These are phyloP conservation scores for Drosophila mimica DNA, from an alignment of 2,888 invertebrate species.

Conservation along the genomic window DNA sequence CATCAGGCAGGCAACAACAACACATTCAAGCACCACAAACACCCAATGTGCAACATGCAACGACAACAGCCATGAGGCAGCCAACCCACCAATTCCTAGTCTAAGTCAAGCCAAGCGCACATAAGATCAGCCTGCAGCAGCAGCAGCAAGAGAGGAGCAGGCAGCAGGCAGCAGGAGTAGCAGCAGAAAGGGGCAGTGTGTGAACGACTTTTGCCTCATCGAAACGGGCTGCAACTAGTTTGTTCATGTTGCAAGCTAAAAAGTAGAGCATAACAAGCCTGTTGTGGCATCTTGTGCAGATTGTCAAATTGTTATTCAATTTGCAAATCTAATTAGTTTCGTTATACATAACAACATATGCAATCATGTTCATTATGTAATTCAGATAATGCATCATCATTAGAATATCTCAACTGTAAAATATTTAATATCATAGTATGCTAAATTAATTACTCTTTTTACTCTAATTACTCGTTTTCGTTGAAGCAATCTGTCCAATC, in stretches of 20 bases:
- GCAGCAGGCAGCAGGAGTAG: not conserved
- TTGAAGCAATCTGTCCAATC: not conserved
- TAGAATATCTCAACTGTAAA: not conserved
- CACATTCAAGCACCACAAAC: slow-evolving; percentile 11
- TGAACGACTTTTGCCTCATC: slow-evolving; percentile 20
- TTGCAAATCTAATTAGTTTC: not conserved
- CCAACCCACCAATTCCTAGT: slow-evolving; percentile 23
- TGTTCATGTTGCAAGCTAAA: slow-evolving; percentile 14
- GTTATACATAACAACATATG: not conserved
- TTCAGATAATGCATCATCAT: not conserved
- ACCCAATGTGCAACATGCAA: slow-evolving; percentile 14
- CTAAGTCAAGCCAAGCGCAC: slow-evolving; percentile 13
- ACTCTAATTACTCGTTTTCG: too few species aligned
- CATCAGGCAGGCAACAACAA: slow-evolving; percentile 17
- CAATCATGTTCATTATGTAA: not conserved
- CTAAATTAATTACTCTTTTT: not conserved
- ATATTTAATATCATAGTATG: not conserved
- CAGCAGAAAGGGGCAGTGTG: slow-evolving; percentile 2
- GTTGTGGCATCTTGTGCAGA: slow-evolving; percentile 8
- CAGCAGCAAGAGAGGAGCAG: not conserved
- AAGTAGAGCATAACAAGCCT: slow-evolving; percentile 24
- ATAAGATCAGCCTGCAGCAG: not conserved
- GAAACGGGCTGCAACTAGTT: slow-evolving; percentile 30
- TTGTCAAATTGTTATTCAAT: slow-evolving; percentile 4
- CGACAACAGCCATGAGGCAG: slow-evolving; percentile 9